Conservation (phyloP, 2,888 invertebrate genomes). For the Lumbricus terrestris region DNA sequence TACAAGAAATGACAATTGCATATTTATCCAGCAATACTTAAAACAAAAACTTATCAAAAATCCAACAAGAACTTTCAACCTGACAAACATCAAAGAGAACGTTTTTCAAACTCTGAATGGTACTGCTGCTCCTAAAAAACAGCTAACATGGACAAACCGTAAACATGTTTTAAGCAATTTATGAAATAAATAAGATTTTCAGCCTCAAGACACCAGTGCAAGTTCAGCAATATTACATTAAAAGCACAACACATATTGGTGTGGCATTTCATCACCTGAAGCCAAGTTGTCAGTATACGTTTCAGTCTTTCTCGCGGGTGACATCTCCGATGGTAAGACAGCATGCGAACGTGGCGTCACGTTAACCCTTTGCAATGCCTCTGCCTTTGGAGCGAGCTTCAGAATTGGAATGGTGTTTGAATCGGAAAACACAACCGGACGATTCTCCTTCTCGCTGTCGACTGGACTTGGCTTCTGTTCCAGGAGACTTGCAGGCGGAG, state of each 20-base stretch:
- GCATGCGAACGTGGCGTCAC: background rate
- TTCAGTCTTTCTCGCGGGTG: background rate
- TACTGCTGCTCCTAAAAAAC: background rate
- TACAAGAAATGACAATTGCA: too few species aligned
- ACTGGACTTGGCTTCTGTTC: background rate
- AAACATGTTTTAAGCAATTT: background rate
- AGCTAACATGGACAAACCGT: background rate
- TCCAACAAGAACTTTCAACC: too few species aligned
- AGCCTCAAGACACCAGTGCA: background rate
- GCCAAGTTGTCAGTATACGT: background rate
- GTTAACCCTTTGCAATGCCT: background rate
- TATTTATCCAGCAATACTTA: too few species aligned
- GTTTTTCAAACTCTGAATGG: background rate
- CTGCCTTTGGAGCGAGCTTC: background rate
- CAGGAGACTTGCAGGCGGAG: background rate
- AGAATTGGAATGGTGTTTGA: background rate
- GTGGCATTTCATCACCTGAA: background rate
- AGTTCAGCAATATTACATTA: background rate
- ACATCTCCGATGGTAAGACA: background rate
- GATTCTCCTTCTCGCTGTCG: constrained; percentile 10
- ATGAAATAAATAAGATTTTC: background rate
- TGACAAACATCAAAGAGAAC: background rate
- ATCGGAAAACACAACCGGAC: background rate
- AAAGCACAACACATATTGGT: background rate
- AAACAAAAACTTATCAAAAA: too few species aligned